phyloP scores from a whole-genome alignment of 2,888 invertebrate genomes.

The Lacanobia wlatinum region DNA sequence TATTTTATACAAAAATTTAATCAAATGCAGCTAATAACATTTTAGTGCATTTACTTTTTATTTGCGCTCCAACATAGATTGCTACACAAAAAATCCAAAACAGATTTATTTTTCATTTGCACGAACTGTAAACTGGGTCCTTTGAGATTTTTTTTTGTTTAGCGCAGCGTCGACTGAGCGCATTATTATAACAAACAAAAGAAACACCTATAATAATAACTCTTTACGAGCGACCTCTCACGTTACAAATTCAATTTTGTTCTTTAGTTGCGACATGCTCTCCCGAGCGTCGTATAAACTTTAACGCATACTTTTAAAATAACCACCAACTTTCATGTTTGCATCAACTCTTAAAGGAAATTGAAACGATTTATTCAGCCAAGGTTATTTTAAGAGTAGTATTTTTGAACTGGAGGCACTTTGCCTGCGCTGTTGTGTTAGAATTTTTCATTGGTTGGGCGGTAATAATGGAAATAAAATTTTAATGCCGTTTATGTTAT shows the following conservation, averaged over 20 bases:
- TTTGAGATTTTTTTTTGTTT: constrained; percentile 61
- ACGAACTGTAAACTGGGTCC: constrained; percentile 62
- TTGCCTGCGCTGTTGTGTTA: constrained; percentile 50
- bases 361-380: constrained; percentile 69
- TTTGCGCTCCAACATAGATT: constrained; percentile 34
- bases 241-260: constrained; percentile 84
- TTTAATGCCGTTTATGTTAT: constrained; percentile 15
- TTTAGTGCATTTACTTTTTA: constrained; percentile 27
- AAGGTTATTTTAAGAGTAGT: constrained; percentile 63
- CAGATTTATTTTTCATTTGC: constrained; percentile 60
- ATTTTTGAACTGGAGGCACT: constrained; percentile 59
- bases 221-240: constrained; percentile 75
- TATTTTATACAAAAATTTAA: not conserved
- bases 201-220: constrained; percentile 76
- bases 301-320: constrained; percentile 77
- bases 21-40: constrained; percentile 25
- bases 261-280: constrained; percentile 73
- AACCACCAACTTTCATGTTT: constrained; percentile 75
- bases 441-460: constrained; percentile 37
- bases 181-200: constrained; percentile 76
- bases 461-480: constrained; percentile 56
- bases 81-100: constrained; percentile 44
- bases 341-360: constrained; percentile 71
- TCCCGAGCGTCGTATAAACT: constrained; percentile 73
- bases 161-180: constrained; percentile 56